Evolutionary conservation across 2,797 vertebrate species (phyloP).

Genomic region (Pagetopsis macropterus): DNA sequence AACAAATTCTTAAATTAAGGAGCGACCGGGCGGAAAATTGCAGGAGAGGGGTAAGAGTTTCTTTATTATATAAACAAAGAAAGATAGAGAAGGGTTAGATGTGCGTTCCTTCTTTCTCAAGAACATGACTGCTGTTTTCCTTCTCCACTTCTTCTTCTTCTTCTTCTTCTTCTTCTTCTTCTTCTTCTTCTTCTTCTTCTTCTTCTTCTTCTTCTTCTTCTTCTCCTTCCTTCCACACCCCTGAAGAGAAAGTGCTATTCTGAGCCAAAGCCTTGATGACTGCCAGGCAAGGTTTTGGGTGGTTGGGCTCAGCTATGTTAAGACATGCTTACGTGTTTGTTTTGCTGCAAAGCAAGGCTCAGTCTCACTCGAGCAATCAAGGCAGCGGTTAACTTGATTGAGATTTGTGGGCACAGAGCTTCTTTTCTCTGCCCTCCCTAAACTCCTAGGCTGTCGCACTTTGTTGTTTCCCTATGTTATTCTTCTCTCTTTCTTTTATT

Average conservation of each 20-base stretch:
- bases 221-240: slow-evolving; percentile 16
- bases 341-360: slow-evolving; percentile 63
- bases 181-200: neutral
- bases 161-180: neutral
- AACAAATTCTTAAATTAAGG: slow-evolving; percentile 72
- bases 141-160: neutral
- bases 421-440: neutral
- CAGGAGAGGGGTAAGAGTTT: slow-evolving; percentile 52
- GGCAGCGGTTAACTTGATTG: slow-evolving; percentile 65
- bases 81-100: slow-evolving; percentile 13
- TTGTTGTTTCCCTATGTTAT: neutral
- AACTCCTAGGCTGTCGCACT: slow-evolving; percentile 8
- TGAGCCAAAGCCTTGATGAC: slow-evolving; percentile 61
- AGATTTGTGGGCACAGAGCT: slow-evolving; percentile 49
- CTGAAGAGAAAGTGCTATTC: slow-evolving; percentile 48
- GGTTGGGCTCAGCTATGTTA: slow-evolving; percentile 62
- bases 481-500: neutral
- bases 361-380: slow-evolving; percentile 70
- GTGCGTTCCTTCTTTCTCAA: neutral
- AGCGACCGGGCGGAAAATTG: slow-evolving; percentile 74
- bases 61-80: slow-evolving; percentile 52
- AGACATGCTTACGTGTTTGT: slow-evolving; percentile 69
- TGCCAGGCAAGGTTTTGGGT: slow-evolving; percentile 52
- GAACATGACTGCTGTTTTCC: slow-evolving; percentile 20
- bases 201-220: neutral